Base-by-base conservation (phyloP, 2,888 invertebrate genomes). In the Drosophila neotestacea region DNA sequence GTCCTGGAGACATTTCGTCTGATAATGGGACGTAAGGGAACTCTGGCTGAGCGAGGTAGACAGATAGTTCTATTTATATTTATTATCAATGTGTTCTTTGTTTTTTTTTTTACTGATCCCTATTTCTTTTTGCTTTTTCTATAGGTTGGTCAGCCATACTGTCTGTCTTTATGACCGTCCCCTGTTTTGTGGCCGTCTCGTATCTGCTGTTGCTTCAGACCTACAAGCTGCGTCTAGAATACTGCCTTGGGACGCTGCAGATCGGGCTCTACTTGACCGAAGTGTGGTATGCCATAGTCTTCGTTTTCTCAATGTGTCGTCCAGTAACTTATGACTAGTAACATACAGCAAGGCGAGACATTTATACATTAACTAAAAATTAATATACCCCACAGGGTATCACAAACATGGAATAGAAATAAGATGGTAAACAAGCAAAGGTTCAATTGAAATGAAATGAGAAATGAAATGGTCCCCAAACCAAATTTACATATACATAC, bases 181-280 rank as follows among this genome's bases (percentile, higher is more conserved):
- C 98, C 1, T 96, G 97, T 73, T 94, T 96, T 34, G 92, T 96
- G 58, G 97, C 96, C 46, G 95, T 97, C 7, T 94, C 97, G 73
- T 98, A 98, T 93, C 95, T 98, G 90, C 94, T 98, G 47, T 93
- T 97, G 58, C 96, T 97, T 95, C 98, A 98, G 93, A 96, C 96
- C 46, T 97, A 97, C 92, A 96, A 97, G 52, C 94, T 98, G 47
- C 94, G 96, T 73, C 93, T 98, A 71, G 98, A 98, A 93, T 96
- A 97, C 85, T 97, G 98, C 80, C 95, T 98, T 90, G 96, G 97
- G 91, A 95, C 96, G 46, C 96, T 98, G 83, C 96, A 97, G 94
- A 93, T 98, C 52, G 95, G 95, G 81, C 95, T 98, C 89, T 95
- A 98, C 89, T 94, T 95, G 7, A 93, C 97, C 52, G 91, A 92